Conservation (phyloP, 2,113 vertebrate genomes). For the Rhinolophus sinicus region DNA sequence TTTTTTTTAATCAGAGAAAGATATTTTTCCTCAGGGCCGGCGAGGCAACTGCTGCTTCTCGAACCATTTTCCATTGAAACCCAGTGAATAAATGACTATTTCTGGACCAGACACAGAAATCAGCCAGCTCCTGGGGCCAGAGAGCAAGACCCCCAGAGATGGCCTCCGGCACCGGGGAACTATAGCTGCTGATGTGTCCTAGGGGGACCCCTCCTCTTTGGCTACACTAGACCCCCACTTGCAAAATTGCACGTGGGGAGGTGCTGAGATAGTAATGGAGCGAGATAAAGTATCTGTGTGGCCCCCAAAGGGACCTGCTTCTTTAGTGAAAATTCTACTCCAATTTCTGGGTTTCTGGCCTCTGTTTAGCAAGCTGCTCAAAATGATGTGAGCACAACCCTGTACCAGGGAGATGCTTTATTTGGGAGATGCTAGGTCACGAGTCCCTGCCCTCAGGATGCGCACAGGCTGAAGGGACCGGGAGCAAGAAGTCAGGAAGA, state of each 20-base stretch:
- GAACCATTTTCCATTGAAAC: neutral
- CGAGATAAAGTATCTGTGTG: neutral
- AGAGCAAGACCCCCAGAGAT: neutral
- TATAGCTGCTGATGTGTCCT: accelerated
- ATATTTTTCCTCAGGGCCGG: neutral
- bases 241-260: neutral
- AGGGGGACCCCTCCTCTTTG: neutral
- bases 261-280: neutral
- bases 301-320: neutral
- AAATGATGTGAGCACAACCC: neutral
- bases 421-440: too few species aligned
- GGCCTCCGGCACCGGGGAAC: neutral
- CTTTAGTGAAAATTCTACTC: neutral
- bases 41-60: neutral
- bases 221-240: too few species aligned
- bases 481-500: neutral
- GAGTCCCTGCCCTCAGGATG: neutral
- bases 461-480: neutral
- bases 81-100: neutral
- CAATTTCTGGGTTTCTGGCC: neutral
- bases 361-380: neutral
- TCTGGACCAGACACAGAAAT: neutral
- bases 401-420: accelerated
- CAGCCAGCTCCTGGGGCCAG: neutral
- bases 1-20: neutral